Evolutionary conservation across 2,888 invertebrate species (phyloP), one percentile per base, ranked within the genome.

Genomic region (Papilio gigon): DNA sequence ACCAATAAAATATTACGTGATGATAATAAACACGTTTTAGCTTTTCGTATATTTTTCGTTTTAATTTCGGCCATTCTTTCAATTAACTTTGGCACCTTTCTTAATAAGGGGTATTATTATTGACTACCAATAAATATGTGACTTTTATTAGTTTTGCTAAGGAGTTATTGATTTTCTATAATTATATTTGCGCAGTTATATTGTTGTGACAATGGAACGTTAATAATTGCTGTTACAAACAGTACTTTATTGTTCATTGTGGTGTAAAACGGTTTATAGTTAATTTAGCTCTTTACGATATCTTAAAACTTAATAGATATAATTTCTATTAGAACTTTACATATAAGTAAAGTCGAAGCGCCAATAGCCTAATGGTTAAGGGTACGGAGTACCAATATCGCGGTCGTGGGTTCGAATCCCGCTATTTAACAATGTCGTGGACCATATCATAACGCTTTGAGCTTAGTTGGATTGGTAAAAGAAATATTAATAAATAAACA

Each of bases 191-290:
- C 44, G 9, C 42, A 17, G 1, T 42, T 17, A 44, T 42, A 42
- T 42, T 44, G 8, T 44, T 44, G 20, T 2, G 20, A 44, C 20
- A 20, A 44, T 44, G 20, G 3, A 44, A 44, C 44, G 4, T n/a
- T n/a, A n/a, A 1, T 9, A 9, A 44, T 44, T 44, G 44, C 42
- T 42, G 0, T 4, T 40, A n/a, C 9, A 20, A 35, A 44, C 44
- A 44, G 9, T 42, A 17, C 42, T 42, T 9, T 44, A 44, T 44
- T 44, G 44, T 44, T 44, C 44, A 44, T 44, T 44, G 44, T 44
- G 0, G 6, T 6, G n/a, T 20, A 1, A 44, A 44, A 20, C 14
- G 11, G 20, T 11, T 11, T 8, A 42, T 9, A 20, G 9, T n/a
- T n/a, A n/a, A 11, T 11, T 44, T 17, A 40, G 8, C 17, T 42